Evolutionary conservation across 2,888 invertebrate genomes (phyloP).

Genomic region (Microchrysa polita): DNA sequence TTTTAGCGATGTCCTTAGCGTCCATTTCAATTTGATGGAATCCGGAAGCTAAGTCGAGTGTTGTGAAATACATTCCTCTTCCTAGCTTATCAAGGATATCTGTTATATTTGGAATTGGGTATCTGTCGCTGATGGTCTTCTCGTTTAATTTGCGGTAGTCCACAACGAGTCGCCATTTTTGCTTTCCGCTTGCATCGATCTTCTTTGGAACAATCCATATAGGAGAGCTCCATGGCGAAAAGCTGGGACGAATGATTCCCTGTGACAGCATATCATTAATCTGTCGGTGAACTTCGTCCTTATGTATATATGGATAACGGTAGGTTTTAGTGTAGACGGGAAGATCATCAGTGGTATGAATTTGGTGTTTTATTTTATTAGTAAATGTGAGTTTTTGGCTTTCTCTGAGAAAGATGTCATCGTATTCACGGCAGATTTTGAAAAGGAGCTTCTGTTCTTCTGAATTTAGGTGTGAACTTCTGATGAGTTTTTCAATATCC

Average conservation of each 20-base stretch:
- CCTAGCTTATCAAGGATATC: neutral
- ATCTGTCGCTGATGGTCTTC: neutral
- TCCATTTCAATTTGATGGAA: neutral
- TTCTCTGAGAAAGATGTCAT: neutral
- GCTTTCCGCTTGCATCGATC: too few relatives aligned
- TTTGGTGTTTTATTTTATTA: neutral
- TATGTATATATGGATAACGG: constrained; percentile 12
- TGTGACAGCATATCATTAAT: neutral
- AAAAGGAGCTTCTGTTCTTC: too few relatives aligned
- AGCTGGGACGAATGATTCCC: neutral
- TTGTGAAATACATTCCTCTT: neutral
- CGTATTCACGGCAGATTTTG: neutral
- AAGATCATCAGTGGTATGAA: neutral
- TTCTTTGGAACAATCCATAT: too few relatives aligned
- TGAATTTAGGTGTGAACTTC: neutral
- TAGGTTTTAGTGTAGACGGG: neutral
- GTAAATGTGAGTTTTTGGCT: neutral
- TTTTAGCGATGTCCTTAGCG: neutral
- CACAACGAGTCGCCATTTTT: too few relatives aligned
- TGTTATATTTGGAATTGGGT: too few relatives aligned
- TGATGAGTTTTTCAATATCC: neutral
- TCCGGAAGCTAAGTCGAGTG: neutral
- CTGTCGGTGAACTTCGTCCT: neutral
- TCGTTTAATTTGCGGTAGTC: too few relatives aligned
- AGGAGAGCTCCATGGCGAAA: neutral